Conservation (phyloP, 2,113 vertebrate species). For the Fregetta grallaria region DNA sequence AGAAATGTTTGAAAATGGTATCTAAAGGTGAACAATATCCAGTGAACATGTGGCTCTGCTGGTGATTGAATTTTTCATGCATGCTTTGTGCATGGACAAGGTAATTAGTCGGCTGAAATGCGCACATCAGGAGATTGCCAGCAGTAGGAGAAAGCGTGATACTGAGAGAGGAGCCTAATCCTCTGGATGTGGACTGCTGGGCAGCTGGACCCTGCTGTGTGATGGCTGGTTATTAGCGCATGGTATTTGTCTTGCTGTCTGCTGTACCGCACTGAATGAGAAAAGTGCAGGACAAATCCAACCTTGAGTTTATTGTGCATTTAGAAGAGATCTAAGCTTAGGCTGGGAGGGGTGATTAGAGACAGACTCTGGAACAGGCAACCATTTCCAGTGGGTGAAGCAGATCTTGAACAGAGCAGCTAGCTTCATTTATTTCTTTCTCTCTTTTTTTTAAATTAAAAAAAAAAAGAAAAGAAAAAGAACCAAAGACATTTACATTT, state of each 20-base stretch:
- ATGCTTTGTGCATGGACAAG: neutral
- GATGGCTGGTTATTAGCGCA: neutral
- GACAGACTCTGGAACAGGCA: neutral
- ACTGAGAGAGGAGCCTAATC: neutral
- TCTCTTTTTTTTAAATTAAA: neutral
- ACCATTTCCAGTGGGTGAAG: neutral
- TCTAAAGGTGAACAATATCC: neutral
- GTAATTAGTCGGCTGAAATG: neutral
- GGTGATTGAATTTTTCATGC: neutral
- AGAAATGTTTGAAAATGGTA: neutral
- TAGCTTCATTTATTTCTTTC: fast-evolving
- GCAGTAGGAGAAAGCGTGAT: neutral
- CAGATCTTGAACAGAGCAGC: neutral
- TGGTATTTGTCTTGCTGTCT: neutral
- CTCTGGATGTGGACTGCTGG: neutral
- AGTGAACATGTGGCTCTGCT: neutral
- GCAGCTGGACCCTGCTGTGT: neutral
- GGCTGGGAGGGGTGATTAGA: neutral
- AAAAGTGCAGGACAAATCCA: neutral
- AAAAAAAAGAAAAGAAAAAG: neutral
- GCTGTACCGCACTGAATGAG: neutral
- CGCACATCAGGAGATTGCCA: neutral
- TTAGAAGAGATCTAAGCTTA: neutral
- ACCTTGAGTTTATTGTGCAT: neutral
- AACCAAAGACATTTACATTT: neutral